These are phyloP conservation scores for Rhamnusium bicolor DNA, from an alignment of 2,888 invertebrate species.

Conservation along the genomic window DNA sequence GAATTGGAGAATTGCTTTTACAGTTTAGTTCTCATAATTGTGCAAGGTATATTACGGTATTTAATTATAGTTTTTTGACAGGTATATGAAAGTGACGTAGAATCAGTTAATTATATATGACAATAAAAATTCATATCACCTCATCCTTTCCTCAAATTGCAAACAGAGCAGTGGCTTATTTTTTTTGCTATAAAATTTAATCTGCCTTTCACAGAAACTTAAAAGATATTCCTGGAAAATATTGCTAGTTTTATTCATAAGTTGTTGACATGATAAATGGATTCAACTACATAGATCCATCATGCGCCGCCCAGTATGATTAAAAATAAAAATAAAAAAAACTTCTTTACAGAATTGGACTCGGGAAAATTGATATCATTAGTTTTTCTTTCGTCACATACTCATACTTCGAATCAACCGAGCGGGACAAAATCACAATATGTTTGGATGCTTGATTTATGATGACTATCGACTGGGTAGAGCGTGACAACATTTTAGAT, in stretches of 20 bases:
- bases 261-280: too few relatives aligned
- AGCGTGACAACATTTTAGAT: too few relatives aligned
- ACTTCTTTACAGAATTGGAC: too few relatives aligned
- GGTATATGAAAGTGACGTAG: background rate
- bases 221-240: background rate
- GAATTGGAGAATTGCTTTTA: background rate
- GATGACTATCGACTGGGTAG: too few relatives aligned
- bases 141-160: background rate
- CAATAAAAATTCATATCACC: background rate
- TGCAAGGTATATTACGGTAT: conserved; percentile 4
- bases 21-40: background rate
- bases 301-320: too few relatives aligned
- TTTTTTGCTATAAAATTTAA: background rate
- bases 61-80: background rate
- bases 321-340: too few relatives aligned
- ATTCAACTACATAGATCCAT: too few relatives aligned
- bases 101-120: background rate
- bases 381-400: too few relatives aligned
- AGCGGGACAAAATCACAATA: too few relatives aligned
- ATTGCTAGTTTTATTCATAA: background rate
- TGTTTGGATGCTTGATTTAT: too few relatives aligned
- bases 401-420: too few relatives aligned
- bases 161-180: background rate
- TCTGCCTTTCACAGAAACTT: background rate
- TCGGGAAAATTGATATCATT: too few relatives aligned